These are phyloP conservation scores for Seriola aureovittata DNA, from an alignment of 2,113 vertebrate genomes.

Conservation along the genomic window DNA sequence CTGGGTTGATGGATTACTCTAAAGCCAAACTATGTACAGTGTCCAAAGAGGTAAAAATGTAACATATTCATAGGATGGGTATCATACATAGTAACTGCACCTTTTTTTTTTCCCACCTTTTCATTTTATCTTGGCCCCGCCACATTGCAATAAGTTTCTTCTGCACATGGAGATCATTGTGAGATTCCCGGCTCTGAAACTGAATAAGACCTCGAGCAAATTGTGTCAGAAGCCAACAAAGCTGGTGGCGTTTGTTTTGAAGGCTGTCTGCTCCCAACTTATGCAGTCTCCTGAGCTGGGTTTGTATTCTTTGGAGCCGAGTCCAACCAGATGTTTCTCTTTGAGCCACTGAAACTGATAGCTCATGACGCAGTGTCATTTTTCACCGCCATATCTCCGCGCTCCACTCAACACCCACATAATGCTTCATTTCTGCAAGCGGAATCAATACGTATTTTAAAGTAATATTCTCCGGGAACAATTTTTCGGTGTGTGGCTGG, in stretches of 20 bases:
- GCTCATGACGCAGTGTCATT: slow-evolving; percentile 80
- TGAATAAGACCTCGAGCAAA: slow-evolving; percentile 66
- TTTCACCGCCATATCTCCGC: slow-evolving; percentile 77
- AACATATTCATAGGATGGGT: slow-evolving; percentile 59
- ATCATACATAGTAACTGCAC: slow-evolving; percentile 39
- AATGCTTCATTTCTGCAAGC: slow-evolving; percentile 79
- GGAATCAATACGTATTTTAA: slow-evolving; percentile 81
- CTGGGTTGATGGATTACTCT: slow-evolving; percentile 90
- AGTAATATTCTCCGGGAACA: slow-evolving; percentile 73
- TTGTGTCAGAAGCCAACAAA: slow-evolving; percentile 63
- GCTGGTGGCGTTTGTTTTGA: slow-evolving; percentile 76
- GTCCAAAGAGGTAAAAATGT: slow-evolving; percentile 87
- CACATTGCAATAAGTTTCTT: slow-evolving; percentile 19
- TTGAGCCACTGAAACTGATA: slow-evolving; percentile 86
- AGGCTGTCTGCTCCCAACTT: slow-evolving; percentile 74
- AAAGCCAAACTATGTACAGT: slow-evolving; percentile 90
- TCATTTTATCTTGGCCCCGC: slow-evolving; percentile 22
- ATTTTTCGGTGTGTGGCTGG: slow-evolving; percentile 67
- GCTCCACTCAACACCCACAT: slow-evolving; percentile 82
- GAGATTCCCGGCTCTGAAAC: slow-evolving; percentile 43
- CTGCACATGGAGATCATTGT: slow-evolving; percentile 48
- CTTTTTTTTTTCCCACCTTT: slow-evolving; percentile 50
- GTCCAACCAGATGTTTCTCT: slow-evolving; percentile 88
- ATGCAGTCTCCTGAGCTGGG: slow-evolving; percentile 72
- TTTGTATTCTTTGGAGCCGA: slow-evolving; percentile 83